Base-by-base conservation (phyloP, 2,888 invertebrate genomes). In the Caenorhabditis sinica region DNA sequence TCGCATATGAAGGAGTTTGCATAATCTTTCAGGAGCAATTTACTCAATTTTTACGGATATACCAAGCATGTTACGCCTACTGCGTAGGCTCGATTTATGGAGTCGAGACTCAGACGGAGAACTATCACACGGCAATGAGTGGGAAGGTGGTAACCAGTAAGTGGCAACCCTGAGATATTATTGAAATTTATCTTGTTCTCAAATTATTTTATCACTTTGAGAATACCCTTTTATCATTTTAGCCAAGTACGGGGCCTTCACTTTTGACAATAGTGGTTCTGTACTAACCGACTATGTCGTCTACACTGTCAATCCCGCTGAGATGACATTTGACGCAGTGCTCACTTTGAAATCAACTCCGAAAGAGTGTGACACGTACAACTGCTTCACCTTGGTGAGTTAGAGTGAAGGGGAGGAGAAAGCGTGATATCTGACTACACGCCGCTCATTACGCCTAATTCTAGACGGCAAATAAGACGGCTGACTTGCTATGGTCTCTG, bases 61-160 rank as follows among this genome's bases (percentile, higher is more conserved):
- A 85, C n/a, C 71, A 85, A 28, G 82, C 82, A 17, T 85, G 85
- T 53, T 85, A 73, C 69, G 33, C 85, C 15, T 85, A 85, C 17
- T 85, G 85, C 49, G 63, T 79, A 0, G 85, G 85, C 6, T 72
- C 85, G 2, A 17, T 65, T 25, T 30, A 60, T 36, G 85, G 85
- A 11, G 79, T 65, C 8, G 73, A 76, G 40, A 73, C 61, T n/a
- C 30, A 53, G 40, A 66, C 72, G 0, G 43, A 61, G 20, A 74
- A 85, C 45, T 85, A 85, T 56, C 81, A 66, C 17, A n/a, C 23
- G 6, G 68, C 73, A 1, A 72, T 85, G 65, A 61, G 56, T 23
- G 76, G 73, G n/a, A 81, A 77, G 66, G 33, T 58, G 5, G 61
- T 85, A 2, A 73, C 61, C 3, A 85, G 81, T 84, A 45, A 56